Conservation (phyloP, 2,113 vertebrate species). For the Daubentonia madagascariensis region DNA sequence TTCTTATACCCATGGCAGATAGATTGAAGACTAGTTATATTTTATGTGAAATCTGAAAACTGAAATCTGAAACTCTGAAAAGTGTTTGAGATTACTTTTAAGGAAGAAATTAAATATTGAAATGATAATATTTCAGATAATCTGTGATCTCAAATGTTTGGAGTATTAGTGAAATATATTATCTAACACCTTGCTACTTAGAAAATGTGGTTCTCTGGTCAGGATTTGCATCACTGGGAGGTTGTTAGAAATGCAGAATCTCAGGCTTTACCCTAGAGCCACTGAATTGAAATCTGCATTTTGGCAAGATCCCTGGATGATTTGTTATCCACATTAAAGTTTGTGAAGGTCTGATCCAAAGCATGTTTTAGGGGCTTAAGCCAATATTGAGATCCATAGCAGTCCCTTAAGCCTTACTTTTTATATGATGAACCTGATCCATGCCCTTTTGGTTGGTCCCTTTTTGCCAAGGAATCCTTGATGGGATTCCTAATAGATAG, state of each 20-base stretch:
- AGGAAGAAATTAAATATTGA: background rate
- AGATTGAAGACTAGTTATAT: slow-evolving; percentile 12
- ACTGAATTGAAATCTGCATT: background rate
- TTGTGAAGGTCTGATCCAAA: background rate
- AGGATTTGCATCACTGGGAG: background rate
- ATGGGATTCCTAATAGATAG: background rate
- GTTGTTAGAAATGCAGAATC: background rate
- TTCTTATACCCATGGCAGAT: background rate
- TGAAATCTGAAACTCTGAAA: slow-evolving; percentile 13
- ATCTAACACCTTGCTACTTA: background rate
- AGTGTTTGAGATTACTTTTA: background rate
- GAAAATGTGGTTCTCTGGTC: background rate
- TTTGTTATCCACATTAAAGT: background rate
- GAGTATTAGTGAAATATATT: background rate
- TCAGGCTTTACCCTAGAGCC: background rate
- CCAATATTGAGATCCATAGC: background rate
- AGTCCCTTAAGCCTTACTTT: background rate
- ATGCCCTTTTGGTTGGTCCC: background rate
- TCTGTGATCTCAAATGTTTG: background rate
- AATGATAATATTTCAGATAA: background rate
- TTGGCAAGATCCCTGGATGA: background rate
- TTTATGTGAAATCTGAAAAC: background rate
- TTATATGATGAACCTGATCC: background rate
- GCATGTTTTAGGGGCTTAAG: background rate
- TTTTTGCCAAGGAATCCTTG: slow-evolving; percentile 14